Evolutionary conservation across 2,113 vertebrate species (phyloP).

Genomic region (Pogonocichla stellata): DNA sequence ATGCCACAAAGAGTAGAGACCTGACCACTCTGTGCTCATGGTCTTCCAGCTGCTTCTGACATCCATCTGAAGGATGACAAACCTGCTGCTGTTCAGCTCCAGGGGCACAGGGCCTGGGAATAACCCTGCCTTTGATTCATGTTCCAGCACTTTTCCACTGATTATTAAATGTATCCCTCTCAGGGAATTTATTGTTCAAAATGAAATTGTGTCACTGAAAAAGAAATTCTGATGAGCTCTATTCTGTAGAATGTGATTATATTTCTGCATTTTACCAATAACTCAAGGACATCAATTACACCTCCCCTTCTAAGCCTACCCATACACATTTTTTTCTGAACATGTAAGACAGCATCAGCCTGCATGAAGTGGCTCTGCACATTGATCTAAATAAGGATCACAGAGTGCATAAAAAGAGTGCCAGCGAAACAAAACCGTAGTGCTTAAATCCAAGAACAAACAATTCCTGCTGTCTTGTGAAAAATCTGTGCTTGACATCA

Average conservation of each 20-base stretch:
- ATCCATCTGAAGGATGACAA: background rate
- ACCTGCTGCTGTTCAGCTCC: background rate
- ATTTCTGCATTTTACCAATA: background rate
- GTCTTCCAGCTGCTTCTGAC: background rate
- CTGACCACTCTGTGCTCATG: background rate
- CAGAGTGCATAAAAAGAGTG: background rate
- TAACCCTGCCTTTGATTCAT: background rate
- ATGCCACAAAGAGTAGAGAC: background rate
- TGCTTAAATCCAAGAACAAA: background rate
- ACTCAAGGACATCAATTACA: background rate
- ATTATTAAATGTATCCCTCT: background rate
- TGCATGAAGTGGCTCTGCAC: background rate
- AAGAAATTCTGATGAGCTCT: background rate
- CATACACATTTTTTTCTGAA: background rate
- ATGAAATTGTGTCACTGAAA: background rate
- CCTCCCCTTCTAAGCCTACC: background rate
- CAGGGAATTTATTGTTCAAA: background rate
- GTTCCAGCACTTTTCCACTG: background rate
- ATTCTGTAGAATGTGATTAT: background rate
- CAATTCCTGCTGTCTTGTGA: background rate
- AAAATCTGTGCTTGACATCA: background rate
- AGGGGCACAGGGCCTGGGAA: background rate
- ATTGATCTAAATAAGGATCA: background rate
- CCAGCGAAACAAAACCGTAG: background rate
- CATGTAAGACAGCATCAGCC: background rate